A percentile compares a stretch with the other conserved stretches of the same genome.
Conservation (phyloP, 1,140 invertebrate genomes). For the Scaptomyza graminum region DNA sequence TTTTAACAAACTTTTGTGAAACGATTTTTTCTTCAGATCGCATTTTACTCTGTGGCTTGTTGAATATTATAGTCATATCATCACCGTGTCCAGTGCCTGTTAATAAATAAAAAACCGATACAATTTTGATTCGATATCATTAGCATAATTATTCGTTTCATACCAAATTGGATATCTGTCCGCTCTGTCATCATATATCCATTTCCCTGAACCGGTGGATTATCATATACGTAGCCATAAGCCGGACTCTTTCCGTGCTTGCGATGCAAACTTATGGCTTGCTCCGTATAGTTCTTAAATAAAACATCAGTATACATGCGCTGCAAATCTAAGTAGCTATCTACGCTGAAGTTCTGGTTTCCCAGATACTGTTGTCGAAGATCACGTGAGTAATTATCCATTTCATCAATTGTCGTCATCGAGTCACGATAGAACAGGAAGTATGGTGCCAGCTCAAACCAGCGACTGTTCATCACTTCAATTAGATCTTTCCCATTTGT, state of each 20-base stretch:
- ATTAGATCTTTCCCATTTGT: conserved; percentile 32
- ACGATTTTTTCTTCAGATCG: conserved; percentile 39
- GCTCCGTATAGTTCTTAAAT: conserved; percentile 39
- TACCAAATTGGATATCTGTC: conserved; percentile 46
- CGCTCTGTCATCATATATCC: conserved; percentile 35
- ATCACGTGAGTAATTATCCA: conserved; percentile 23
- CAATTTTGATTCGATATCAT: not conserved
- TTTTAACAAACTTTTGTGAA: conserved; percentile 39
- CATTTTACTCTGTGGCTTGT: conserved; percentile 1
- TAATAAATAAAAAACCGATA: not conserved
- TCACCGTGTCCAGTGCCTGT: conserved; percentile 57
- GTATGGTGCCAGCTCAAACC: conserved; percentile 31
- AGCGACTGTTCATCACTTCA: conserved; percentile 19
- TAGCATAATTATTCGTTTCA: not conserved
- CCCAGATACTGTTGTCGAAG: conserved; percentile 43
- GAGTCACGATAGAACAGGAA: conserved; percentile 46
- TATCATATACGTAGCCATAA: conserved; percentile 56
- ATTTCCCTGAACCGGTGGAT: conserved; percentile 52
- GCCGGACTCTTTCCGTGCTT: conserved; percentile 28
- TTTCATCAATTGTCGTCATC: conserved; percentile 17
- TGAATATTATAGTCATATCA: conserved; percentile 39
- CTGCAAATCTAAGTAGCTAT: conserved; percentile 46
- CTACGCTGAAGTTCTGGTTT: conserved; percentile 36
- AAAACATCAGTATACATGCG: conserved; percentile 55
- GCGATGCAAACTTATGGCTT: conserved; percentile 39